Evolutionary conservation across 1,140 invertebrate genomes (phyloP), one percentile per base, ranked within the genome.

Genomic region (Melipona quadrifasciata): DNA sequence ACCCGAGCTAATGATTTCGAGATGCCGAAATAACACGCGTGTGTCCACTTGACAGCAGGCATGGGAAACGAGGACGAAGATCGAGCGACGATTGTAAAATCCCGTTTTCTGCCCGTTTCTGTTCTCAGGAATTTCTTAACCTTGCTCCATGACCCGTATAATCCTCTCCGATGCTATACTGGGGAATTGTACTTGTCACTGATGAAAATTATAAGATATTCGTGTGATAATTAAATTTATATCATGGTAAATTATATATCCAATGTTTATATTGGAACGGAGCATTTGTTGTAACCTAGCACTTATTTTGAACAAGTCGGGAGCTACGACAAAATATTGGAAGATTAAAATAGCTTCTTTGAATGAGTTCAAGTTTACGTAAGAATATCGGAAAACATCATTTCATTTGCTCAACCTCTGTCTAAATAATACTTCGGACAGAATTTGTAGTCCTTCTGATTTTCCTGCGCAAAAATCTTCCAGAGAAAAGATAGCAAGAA

Each of bases 21-120:
- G 82, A 83, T 79, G 82, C 82, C 82, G 68, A 51, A 78, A 19
- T 67, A 73, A 81, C 39, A 47, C 53, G n/a, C 61, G 14, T 61
- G 14, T 61, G 24, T 61, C 64, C 16, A 27, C 64, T 65, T n/a
- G 64, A 65, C 64, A 65, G 8, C 61, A 16, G 8, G 39, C 39
- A 39, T 8, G 6, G 14, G 8, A 31, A 65, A 65, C 10, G 6
- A 65, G 6, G 14, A 65, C n/a, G 5, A 17, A 17, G n/a, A 17
- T 65, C 27, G 27, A 14, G 27, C 16, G 19, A 68, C 27, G 58
- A 61, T 61, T 14, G 58, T n/a, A 61, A 61, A 3, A n/a, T 61
- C n/a, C 24, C 11, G 39, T 47, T 61, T 12, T 24, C 58, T n/a
- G 24, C 24, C 3, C n/a, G n/a, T n/a, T n/a, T n/a, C 12, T 61